Evolutionary conservation across 2,113 vertebrate genomes (phyloP).

Genomic region (Sylvilagus bachmani): DNA sequence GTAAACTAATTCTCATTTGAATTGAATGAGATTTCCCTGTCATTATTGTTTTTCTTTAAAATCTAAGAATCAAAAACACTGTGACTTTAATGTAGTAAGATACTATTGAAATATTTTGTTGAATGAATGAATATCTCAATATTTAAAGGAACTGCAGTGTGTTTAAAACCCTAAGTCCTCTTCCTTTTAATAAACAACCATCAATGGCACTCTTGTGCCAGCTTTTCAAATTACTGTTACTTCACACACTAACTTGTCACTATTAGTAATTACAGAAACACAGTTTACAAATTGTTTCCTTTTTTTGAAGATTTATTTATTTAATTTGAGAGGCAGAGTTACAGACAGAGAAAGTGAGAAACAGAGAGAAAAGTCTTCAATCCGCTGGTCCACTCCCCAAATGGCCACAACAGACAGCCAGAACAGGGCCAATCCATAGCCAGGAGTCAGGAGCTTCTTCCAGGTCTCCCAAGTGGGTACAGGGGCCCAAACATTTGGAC

Average conservation of each 20-base stretch:
- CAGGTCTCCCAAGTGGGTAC: no score
- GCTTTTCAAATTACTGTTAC: background rate
- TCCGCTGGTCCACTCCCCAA: no score
- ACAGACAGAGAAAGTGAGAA: no score
- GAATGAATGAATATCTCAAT: background rate
- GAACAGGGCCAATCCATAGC: no score
- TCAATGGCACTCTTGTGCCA: background rate
- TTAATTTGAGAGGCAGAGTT: no score
- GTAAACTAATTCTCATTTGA: conserved; percentile 65
- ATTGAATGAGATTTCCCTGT: conserved; percentile 65
- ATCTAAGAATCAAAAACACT: conserved; percentile 45
- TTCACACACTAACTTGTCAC: background rate
- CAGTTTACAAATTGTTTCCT: background rate
- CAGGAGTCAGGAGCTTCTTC: no score
- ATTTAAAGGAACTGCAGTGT: background rate
- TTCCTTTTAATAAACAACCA: background rate
- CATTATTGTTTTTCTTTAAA: conserved; percentile 68
- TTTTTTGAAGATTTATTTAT: no score
- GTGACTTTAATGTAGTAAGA: background rate
- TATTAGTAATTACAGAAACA: background rate
- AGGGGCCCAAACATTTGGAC: no score
- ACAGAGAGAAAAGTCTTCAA: no score
- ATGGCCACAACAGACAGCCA: no score
- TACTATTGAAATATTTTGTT: background rate
- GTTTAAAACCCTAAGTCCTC: background rate